Evolutionary conservation across 1,140 invertebrate species (phyloP).

Genomic region (Brachystomella parvula): DNA sequence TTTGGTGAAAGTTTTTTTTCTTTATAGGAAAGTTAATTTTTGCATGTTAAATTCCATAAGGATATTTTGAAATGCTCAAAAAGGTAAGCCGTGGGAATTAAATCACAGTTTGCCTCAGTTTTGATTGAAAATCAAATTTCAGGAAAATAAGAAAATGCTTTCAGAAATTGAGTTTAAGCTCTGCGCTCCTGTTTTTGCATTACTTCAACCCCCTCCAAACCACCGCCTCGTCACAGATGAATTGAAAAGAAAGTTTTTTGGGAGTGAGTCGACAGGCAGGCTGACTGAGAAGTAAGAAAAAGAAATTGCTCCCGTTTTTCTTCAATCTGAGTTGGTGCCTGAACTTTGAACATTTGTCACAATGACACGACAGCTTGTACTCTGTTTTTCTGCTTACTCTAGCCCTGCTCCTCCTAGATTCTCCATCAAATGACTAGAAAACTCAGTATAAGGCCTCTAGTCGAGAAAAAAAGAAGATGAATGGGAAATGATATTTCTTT

Average conservation of each 20-base stretch:
- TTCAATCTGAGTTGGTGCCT: constrained; percentile 4
- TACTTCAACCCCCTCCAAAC: too few species aligned
- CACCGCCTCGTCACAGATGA: too few species aligned
- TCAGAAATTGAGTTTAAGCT: background rate
- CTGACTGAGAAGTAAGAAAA: background rate
- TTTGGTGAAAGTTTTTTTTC: background rate
- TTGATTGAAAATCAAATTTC: background rate
- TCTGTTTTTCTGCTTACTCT: background rate
- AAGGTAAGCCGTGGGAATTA: background rate
- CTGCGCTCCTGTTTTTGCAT: background rate
- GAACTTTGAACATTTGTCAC: constrained; percentile 12
- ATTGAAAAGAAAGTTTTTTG: background rate
- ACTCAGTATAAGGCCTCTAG: background rate
- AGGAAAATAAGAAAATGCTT: background rate
- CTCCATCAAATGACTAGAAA: background rate
- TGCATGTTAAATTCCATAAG: background rate
- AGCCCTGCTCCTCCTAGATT: background rate
- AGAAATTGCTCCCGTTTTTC: constrained; percentile 9
- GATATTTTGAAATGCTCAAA: background rate
- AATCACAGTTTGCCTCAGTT: background rate
- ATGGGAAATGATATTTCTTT: background rate
- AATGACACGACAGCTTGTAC: constrained; percentile 12
- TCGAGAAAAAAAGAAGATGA: background rate
- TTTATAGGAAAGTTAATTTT: background rate
- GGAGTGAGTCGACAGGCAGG: background rate